Percentiles rank a stretch among this genome's conserved stretches.
phyloP scores from a whole-genome alignment of 2,888 invertebrate genomes.

The Pterostichus madidus region DNA sequence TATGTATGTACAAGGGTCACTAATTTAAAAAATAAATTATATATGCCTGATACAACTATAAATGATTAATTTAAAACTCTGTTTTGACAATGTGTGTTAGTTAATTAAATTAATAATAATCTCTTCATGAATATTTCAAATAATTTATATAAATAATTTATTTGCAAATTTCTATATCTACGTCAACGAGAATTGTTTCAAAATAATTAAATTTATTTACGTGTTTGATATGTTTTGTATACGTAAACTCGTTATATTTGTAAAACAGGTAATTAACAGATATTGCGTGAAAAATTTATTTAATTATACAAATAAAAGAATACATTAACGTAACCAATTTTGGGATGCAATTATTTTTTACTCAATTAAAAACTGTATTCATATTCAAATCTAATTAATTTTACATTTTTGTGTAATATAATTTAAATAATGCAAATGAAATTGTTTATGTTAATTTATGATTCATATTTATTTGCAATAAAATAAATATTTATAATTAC shows the following conservation, averaged over 20 bases:
- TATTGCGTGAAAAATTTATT: slow-evolving; percentile 37
- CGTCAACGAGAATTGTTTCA: not conserved
- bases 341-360: slow-evolving; percentile 38
- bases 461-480: no score
- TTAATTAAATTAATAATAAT: no score
- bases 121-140: not conserved
- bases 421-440: slow-evolving; percentile 21
- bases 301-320: slow-evolving; percentile 38
- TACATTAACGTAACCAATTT: slow-evolving; percentile 33
- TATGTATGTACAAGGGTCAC: no score
- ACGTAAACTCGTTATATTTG: slow-evolving; percentile 32
- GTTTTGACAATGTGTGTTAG: no score
- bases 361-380: slow-evolving; percentile 26
- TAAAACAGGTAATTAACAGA: slow-evolving; percentile 41
- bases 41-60: no score
- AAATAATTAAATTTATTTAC: slow-evolving; percentile 16
- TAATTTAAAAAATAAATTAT: no score
- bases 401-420: not conserved
- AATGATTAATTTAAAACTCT: no score
- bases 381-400: slow-evolving; percentile 18
- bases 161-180: not conserved
- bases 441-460: not conserved
- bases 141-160: not conserved
- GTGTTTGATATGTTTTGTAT: not conserved
- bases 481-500: no score